Base-by-base conservation (phyloP, 2,888 invertebrate species). In the Flabesymbios commensalis region DNA sequence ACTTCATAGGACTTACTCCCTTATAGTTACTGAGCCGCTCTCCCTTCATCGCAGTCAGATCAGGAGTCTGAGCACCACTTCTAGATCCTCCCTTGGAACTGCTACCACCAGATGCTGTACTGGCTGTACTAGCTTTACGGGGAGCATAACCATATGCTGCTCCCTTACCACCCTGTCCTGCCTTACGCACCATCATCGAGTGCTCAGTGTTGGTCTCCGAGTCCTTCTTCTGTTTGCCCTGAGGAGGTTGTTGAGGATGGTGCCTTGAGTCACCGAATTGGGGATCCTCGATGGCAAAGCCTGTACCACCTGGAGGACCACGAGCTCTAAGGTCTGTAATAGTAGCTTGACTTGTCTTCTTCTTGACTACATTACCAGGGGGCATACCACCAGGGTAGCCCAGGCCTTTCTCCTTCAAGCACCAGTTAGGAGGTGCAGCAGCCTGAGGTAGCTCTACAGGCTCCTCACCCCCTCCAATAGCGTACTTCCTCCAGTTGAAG, bases 181-280 rank as follows among this genome's bases (percentile, higher is more conserved):
- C 69, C 68, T n/a, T 68, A 64, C 32, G 69, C 67, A 52, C 70
- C 42, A 43, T 43, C 10, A 55, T 22, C 4, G 77, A 78, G 57
- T 77, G 77, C 43, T 78, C 80, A 3, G 79, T 79, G 68, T 80
- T 79, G 28, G 78, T 79, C 67, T 79, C 79, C 4, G 74, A 74
- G 69, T 79, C 79, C 58, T 33, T 55, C 60, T 66, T 68, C 41
- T 39, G 53, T 24, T 52, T 57, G 24, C 39, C 29, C 26, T 45
- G 32, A 1, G 29, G 10, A 10, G 10, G 24, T 7, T 14, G 33
- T 5, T 7, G 5, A 26, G 39, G 22, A 5, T 57, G 43, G 7
- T 47, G 7, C 31, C 26, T 31, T 7, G 47, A 14, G 32, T 57
- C 52, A 29, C 33, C 24, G 49, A 61, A 39, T 10, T 52, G 43